A percentile compares a stretch with the other conserved stretches of the same genome.
These are phyloP conservation scores for Odontocolon sp. DNA, from an alignment of 2,888 invertebrate species.

Conservation along the genomic window DNA sequence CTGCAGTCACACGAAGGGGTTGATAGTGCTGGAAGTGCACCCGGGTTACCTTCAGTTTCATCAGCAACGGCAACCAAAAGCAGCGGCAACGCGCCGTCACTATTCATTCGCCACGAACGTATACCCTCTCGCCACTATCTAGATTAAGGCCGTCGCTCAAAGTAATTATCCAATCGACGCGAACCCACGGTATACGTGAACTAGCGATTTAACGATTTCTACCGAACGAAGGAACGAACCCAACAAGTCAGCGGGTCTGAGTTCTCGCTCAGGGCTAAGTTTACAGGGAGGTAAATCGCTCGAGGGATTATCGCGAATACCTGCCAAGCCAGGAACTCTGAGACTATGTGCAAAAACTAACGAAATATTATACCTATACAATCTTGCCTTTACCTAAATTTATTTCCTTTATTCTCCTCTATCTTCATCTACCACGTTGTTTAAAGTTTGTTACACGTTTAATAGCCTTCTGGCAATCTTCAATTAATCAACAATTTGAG, in stretches of 20 bases:
- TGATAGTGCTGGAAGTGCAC: constrained; percentile 1
- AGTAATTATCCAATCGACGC: constrained; percentile 69
- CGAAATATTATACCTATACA: constrained; percentile 38
- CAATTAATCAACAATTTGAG: constrained; percentile 43
- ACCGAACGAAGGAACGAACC: constrained; percentile 26
- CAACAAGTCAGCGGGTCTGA: constrained; percentile 39
- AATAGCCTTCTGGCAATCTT: constrained; percentile 46
- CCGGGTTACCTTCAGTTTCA: too few relatives aligned
- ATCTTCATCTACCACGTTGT: constrained; percentile 23
- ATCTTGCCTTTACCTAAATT: constrained; percentile 9
- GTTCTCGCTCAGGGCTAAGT: constrained; percentile 30
- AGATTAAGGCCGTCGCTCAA: constrained; percentile 66
- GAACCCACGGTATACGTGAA: constrained; percentile 44
- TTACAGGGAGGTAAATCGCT: constrained; percentile 44
- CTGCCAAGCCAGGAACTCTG: constrained; percentile 34
- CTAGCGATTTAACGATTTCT: constrained; percentile 26
- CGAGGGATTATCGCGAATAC: constrained; percentile 46
- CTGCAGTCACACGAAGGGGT: constrained; percentile 13
- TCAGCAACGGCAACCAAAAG: neutral
- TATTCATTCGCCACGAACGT: constrained; percentile 53
- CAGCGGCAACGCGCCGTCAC: constrained; percentile 39
- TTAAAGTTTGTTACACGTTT: constrained; percentile 49
- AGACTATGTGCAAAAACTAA: constrained; percentile 32
- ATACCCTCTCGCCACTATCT: constrained; percentile 51
- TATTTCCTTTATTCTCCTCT: constrained; percentile 9